Percentiles rank a stretch among this genome's conserved stretches.
Evolutionary conservation across 35 echinoderm and acorn worm genomes (phyloP).

Genomic region (Ophiothrix spiculata): DNA sequence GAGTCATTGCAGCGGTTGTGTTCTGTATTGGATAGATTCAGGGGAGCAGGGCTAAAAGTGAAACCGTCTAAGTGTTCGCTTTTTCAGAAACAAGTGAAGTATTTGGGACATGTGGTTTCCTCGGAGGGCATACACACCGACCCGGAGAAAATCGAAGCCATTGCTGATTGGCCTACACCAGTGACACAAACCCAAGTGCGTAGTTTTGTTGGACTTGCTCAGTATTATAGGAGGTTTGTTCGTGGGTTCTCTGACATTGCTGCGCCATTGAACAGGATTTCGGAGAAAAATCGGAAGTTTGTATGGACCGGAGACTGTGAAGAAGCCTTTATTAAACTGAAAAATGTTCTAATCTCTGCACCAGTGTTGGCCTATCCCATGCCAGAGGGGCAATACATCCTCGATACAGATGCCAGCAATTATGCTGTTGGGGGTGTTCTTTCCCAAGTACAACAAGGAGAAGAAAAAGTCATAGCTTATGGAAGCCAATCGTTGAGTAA

Average conservation of each 20-base stretch:
- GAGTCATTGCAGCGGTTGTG: not conserved
- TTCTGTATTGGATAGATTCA: conserved; percentile 22
- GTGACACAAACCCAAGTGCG: conserved; percentile 19
- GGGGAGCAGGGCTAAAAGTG: conserved; percentile 27
- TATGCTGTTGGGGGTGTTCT: conserved; percentile 39
- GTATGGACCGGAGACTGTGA: conserved; percentile 22
- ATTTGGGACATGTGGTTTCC: conserved; percentile 47
- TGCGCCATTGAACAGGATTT: conserved; percentile 21
- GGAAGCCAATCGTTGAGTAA: conserved; percentile 46
- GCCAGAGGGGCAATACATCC: conserved; percentile 12
- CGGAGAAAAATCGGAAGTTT: conserved; percentile 27
- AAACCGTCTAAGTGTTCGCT: conserved; percentile 46
- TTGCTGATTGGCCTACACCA: conserved; percentile 30
- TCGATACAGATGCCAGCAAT: conserved; percentile 66
- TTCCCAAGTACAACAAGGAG: conserved; percentile 52
- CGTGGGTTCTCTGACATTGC: conserved; percentile 37
- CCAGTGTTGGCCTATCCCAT: conserved; percentile 49
- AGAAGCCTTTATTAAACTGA: conserved; percentile 33
- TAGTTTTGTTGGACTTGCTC: conserved; percentile 32
- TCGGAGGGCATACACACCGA: conserved; percentile 20
- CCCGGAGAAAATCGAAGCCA: conserved; percentile 27
- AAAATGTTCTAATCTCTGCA: conserved; percentile 12
- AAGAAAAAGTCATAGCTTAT: conserved; percentile 48
- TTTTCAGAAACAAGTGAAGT: conserved; percentile 13
- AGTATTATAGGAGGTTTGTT: conserved; percentile 48